Evolutionary conservation across 2,888 invertebrate genomes (phyloP), one percentile per base, ranked within the genome.

Genomic region (Matsumyia berberina): DNA sequence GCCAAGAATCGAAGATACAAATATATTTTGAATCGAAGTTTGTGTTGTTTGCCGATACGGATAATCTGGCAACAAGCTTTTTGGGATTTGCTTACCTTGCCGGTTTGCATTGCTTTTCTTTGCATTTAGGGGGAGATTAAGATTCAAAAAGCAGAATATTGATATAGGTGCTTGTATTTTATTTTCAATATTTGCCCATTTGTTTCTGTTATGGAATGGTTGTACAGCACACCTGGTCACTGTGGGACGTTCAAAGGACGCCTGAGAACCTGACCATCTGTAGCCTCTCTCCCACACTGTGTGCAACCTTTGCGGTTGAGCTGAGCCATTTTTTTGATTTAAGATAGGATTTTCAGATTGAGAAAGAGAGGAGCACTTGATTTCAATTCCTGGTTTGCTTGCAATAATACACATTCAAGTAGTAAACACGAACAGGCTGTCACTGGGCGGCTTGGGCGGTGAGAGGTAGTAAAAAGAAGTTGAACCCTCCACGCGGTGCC

Each of bases 81-180:
- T 66, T 74, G 70, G 85, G 80, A 76, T 85, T 85, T 80, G 58
- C 85, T 76, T 74, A 58, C 73, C 80, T 74, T 58, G 15, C 62
- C 29, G 57, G 53, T 74, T 85, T 70, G 85, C 70, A 76, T 66
- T 70, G 58, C 15, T 80, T 51, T 64, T 35, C 58, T 73, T 70
- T 66, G 58, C 72, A 72, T 67, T 67, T 31, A 67, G 85, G 19
- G 19, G 39, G 39, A 70, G 80, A 85, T 80, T 85, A 74, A 76
- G 80, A 80, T 80, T 85, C 80, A 85, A 85, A 85, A 58, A 80
- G 70, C 74, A 76, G 69, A 66, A 39, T 76, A 74, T 80, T 80
- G 64, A 80, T 69, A 79, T 44, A 74, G 51, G 44, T 57, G 49
- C 60, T 46, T 79, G 60, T 74, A 57, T 67, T 60, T 73, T 66